Conservation (phyloP, 2,113 vertebrate species). For the Dicaeum eximium region DNA sequence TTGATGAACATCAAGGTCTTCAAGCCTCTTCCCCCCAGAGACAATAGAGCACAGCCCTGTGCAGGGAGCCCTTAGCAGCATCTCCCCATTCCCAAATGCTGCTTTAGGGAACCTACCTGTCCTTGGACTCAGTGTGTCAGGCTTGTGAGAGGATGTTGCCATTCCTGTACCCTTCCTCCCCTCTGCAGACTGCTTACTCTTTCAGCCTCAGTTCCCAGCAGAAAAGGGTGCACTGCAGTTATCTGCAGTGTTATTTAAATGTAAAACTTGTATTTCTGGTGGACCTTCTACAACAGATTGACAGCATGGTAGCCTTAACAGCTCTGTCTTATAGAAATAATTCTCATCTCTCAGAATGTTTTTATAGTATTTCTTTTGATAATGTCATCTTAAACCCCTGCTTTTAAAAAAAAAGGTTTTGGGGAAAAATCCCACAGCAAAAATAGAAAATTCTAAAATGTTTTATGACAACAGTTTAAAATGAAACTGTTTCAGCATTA, state of each 20-base stretch:
- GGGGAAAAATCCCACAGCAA: neutral
- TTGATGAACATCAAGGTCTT: neutral
- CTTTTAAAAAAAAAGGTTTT: neutral
- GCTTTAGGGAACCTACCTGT: no score
- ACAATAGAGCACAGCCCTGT: neutral
- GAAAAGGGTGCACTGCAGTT: neutral
- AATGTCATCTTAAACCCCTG: neutral
- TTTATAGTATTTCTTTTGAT: neutral
- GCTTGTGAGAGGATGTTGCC: neutral
- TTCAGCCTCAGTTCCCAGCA: neutral
- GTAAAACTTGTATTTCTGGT: neutral
- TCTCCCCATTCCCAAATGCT: rapidly evolving
- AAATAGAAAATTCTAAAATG: slow-evolving; percentile 10
- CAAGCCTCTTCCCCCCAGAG: neutral
- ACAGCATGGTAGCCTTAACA: neutral
- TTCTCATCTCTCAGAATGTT: neutral
- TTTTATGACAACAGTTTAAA: slow-evolving; percentile 54
- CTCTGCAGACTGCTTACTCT: neutral
- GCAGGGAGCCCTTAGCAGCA: neutral
- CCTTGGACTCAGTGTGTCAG: neutral
- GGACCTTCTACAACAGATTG: neutral
- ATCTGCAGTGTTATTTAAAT: neutral
- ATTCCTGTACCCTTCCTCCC: neutral
- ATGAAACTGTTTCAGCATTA: slow-evolving; percentile 39
- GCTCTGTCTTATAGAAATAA: neutral